Base-by-base conservation (phyloP, 1,140 invertebrate genomes). In the Wasmannia auropunctata region DNA sequence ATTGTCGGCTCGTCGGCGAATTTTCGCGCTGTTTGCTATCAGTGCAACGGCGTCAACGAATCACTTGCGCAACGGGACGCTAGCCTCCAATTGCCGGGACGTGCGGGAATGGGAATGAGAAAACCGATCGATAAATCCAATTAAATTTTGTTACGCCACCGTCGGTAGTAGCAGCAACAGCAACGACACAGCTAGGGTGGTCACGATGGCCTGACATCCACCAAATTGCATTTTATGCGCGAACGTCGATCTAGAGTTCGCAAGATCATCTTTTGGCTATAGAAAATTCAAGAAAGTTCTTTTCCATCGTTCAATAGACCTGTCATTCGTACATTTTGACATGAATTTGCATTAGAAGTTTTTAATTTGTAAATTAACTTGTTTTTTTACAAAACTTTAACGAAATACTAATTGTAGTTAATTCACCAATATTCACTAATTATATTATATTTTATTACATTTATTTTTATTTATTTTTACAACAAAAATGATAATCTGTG, bases 81-180 rank as follows among this genome's bases (percentile, higher is more conserved):
- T 25, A 43, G 62, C 46, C 31, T 58, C 72, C n/a, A 51, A 16
- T 74, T 56, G 60, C 37, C 56, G 40, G 43, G 40, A 65, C 49
- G 69, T 63, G 81, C 87, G 86, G 91, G 88, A 92, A 93, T 92
- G 91, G 92, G 92, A 94, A 92, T 93, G 91, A 91, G 92, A 91
- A 92, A 91, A 89, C 91, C 92, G 93, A 93, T 94, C 94, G 91
- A 95, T 95, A 93, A 94, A 94, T 94, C 91, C 92, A 95, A 95
- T 95, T 94, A 94, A 94, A 94, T 94, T 94, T 92, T 77, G 89
- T 93, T 92, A 93, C 91, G 87, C 77, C 85, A 34, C 37, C 51
- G 77, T 31, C 63, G 67, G 63, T 80, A 84, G 88, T 54, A 87
- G 85, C 75, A 43, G 80, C 85, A 86, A 80, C 84, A 86, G 76